Conservation (phyloP, 37 sponge, comb jelly and placozoan genomes). For the Halisarca cf. caerulea region DNA sequence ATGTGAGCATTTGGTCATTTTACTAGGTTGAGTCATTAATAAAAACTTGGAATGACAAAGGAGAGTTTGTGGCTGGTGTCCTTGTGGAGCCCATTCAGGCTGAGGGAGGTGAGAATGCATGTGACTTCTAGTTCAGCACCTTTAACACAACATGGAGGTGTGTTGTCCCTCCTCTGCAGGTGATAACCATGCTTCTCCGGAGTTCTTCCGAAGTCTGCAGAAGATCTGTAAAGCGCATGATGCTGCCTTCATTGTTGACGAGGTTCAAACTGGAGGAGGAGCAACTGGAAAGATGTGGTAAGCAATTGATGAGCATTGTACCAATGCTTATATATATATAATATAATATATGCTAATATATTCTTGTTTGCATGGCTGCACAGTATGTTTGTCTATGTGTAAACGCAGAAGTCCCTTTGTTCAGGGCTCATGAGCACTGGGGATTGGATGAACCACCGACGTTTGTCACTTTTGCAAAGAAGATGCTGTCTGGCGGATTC, state of each 20-base stretch:
- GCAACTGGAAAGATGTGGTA: constrained; percentile 81
- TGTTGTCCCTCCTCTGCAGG: constrained; percentile 63
- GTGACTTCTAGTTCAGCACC: too few relatives aligned
- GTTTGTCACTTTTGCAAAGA: constrained; percentile 84
- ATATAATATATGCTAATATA: too few relatives aligned
- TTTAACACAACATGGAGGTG: too few relatives aligned
- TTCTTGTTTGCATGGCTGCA: too few relatives aligned
- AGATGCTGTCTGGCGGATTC: constrained; percentile 63
- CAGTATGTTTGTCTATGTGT: too few relatives aligned
- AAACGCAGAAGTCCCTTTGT: too few relatives aligned
- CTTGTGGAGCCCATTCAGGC: constrained; percentile 85
- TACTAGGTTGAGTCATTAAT: constrained; percentile 36
- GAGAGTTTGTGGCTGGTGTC: constrained; percentile 51
- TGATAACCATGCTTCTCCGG: constrained; percentile 77
- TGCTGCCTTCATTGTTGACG: constrained; percentile 78
- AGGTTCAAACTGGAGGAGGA: constrained; percentile 85
- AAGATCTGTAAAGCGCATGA: constrained; percentile 62
- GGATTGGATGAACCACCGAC: constrained; percentile 64
- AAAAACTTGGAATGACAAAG: neutral
- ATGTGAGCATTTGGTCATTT: too few relatives aligned
- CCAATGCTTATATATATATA: too few relatives aligned
- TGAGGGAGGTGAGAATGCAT: constrained; percentile 75
- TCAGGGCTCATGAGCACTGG: constrained; percentile 84
- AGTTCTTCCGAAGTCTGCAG: constrained; percentile 73
- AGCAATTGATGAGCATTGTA: too few relatives aligned